Evolutionary conservation across 2,888 invertebrate genomes (phyloP).

Genomic region (Drosophila melanocephala): DNA sequence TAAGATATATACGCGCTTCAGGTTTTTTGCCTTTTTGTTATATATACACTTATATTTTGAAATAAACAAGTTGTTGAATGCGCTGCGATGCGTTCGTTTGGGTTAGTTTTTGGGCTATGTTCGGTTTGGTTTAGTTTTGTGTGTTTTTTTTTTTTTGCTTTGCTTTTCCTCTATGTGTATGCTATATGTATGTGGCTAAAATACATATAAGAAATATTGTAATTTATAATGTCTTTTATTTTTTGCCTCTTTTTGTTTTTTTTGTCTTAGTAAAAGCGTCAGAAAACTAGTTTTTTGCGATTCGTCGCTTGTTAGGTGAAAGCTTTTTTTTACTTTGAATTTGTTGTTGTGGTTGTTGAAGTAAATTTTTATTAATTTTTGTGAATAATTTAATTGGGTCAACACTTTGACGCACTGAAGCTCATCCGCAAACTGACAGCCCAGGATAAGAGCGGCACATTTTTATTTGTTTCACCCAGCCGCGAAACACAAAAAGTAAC

Average conservation of each 20-base stretch:
- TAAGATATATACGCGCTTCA: constrained; percentile 66
- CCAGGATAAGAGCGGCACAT: constrained; percentile 60
- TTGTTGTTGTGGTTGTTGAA: constrained; percentile 11
- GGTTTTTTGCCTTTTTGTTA: constrained; percentile 60
- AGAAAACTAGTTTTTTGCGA: constrained; percentile 63
- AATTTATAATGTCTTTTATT: constrained; percentile 72
- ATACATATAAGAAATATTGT: constrained; percentile 49
- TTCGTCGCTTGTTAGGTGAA: constrained; percentile 63
- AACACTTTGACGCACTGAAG: constrained; percentile 54
- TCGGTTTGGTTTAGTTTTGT: constrained; percentile 34
- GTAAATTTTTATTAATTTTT: constrained; percentile 28
- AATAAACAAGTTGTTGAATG: constrained; percentile 79
- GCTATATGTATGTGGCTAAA: constrained; percentile 8
- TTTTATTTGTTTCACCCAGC: constrained; percentile 57
- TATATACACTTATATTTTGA: constrained; percentile 73
- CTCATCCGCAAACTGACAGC: constrained; percentile 59
- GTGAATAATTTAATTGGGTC: constrained; percentile 65
- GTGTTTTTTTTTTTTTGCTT: constrained; percentile 26
- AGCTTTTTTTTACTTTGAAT: constrained; percentile 57
- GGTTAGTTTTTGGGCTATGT: constrained; percentile 39
- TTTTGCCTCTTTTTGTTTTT: constrained; percentile 49
- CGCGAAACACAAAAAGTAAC: constrained; percentile 1
- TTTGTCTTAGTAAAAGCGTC: constrained; percentile 52
- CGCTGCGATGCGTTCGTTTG: constrained; percentile 58
- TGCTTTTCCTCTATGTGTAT: constrained; percentile 19